Conservation (phyloP, 2,113 vertebrate genomes). For the Acinonyx jubatus region DNA sequence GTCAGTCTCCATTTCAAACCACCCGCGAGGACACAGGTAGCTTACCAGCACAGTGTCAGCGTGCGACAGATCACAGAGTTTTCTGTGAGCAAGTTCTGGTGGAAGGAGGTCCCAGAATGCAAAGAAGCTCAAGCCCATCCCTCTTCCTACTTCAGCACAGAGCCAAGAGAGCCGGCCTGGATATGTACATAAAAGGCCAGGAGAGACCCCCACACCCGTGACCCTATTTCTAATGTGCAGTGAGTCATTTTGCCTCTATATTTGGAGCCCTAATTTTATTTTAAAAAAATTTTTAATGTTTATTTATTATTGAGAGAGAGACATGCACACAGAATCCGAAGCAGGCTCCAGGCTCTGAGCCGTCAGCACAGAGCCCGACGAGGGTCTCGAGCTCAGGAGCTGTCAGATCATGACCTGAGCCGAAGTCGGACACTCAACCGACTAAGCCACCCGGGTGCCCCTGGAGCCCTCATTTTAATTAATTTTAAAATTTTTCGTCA, state of each 20-base stretch:
- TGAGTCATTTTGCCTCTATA: background rate
- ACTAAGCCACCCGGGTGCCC: no score
- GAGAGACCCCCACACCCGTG: accelerated
- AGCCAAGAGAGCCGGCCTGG: background rate
- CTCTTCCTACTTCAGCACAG: background rate
- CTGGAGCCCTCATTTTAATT: background rate
- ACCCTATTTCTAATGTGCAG: background rate
- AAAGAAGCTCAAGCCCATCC: background rate
- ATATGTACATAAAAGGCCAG: accelerated
- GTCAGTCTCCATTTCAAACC: background rate
- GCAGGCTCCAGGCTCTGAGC: no score
- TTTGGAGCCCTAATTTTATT: background rate
- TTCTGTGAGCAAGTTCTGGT: background rate
- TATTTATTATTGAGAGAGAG: no score
- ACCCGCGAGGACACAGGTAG: background rate
- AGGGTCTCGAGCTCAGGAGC: no score
- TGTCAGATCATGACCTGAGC: no score
- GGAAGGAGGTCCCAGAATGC: background rate
- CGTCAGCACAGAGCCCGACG: no score
- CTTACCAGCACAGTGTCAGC: slow-evolving; percentile 28
- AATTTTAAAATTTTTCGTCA: background rate
- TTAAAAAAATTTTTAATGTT: no score
- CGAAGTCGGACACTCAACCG: no score
- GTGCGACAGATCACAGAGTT: background rate
- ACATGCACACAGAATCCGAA: no score